Base-by-base conservation (phyloP, 2,888 invertebrate genomes). In the Leptinotarsa haldemani region DNA sequence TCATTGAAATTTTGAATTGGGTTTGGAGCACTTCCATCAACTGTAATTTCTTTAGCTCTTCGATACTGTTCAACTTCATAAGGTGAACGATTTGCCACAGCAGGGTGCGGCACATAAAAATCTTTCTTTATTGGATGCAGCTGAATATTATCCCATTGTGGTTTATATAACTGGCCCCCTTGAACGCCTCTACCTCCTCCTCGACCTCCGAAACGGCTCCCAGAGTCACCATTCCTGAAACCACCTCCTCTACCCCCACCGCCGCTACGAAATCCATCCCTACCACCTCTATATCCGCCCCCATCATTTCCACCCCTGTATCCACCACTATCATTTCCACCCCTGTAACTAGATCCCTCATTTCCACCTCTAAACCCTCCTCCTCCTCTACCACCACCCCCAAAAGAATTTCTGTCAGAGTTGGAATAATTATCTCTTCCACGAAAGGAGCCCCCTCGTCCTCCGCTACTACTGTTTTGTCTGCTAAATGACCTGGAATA, bases 111-210 rank as follows among this genome's bases (percentile, higher is more conserved):
- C 70, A 92, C 88, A 84, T 96, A 96, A 84, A 96, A 96, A 82
- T 95, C 94, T 88, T 96, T 96, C 82, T 95, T 94, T 86, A 96
- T 95, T 2, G 94, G 93, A 80, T 92, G 92, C 47, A 96, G 86
- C 74, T 92, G 89, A 76, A 89, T 91, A 68, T 93, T 84, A 83
- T 95, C 95, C 96, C 96, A 96, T 83, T 93, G 82, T 90, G 65
- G 92, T 77, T 89, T 90, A 47, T 92, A 88, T 25, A 90, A 89
- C 7, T 90, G 90, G 46, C 91, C 88, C 46, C 90, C 90, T 22
- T 82, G 82, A n/a, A 83, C 79, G 56, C 81, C 82, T 81, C 86
- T 86, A 16, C 80, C 77, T 30, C 79, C 7, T 67, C 64, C 61
- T 9, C 61, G 61, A 50, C 67, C 65, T 13, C 74, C 71, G 1